A percentile compares a stretch with the other conserved stretches of the same genome.
Conservation (phyloP, 2,888 invertebrate species). For the Scaptomyza polygonia region DNA sequence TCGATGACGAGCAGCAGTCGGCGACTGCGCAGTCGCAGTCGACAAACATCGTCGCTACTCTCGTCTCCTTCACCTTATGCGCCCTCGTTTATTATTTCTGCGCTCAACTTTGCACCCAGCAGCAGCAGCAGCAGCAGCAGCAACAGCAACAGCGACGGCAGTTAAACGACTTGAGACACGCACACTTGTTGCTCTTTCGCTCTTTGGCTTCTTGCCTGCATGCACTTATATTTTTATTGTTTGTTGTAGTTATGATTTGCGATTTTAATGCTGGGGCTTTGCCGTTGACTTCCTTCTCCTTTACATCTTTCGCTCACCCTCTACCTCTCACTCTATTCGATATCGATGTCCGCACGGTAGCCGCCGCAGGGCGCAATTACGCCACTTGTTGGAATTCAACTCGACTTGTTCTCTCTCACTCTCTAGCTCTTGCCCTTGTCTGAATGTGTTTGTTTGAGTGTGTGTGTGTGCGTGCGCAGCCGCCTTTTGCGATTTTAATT, state of each 20-base stretch:
- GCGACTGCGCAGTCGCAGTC: constrained; percentile 61
- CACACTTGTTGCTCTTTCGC: constrained; percentile 78
- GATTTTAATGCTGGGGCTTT: constrained; percentile 58
- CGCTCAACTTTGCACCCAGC: constrained; percentile 79
- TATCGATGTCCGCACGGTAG: constrained; percentile 74
- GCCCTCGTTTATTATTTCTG: constrained; percentile 66
- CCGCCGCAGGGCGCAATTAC: constrained; percentile 80
- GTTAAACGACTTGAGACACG: constrained; percentile 79
- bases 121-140: constrained; percentile 9
- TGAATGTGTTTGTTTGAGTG: constrained; percentile 1
- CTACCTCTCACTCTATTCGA: constrained; percentile 5
- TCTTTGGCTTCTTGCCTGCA: constrained; percentile 48
- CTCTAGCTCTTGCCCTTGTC: constrained; percentile 5
- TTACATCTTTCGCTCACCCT: too few relatives aligned
- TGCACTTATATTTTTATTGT: constrained; percentile 78
- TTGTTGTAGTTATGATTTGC: constrained; percentile 81
- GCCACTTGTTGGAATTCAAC: constrained; percentile 81
- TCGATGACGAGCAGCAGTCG: constrained; percentile 59
- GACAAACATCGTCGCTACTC: not conserved
- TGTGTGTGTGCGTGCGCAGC: constrained; percentile 16
- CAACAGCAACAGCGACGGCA: constrained; percentile 14
- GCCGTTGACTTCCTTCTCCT: not conserved
- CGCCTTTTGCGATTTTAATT: constrained; percentile 62
- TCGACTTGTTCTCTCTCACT: constrained; percentile 42
- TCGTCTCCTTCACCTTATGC: constrained; percentile 32